phyloP scores from a whole-genome alignment of 1,140 invertebrate species.

The Eubasilissa regina region DNA sequence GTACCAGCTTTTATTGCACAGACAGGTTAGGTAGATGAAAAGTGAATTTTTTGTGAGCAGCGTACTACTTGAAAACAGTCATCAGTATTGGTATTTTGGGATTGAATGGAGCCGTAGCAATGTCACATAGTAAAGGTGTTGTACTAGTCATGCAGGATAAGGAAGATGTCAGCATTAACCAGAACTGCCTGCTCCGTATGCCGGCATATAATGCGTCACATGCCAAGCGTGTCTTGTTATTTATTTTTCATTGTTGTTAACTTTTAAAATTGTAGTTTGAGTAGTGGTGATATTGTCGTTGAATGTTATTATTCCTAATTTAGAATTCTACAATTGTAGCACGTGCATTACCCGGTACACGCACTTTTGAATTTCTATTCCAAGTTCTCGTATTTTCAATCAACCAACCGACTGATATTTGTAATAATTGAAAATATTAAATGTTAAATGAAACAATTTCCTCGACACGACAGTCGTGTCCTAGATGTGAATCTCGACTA shows the following conservation, averaged over 20 bases:
- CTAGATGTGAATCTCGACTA: neutral
- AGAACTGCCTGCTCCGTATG: conserved; percentile 13
- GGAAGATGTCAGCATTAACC: neutral
- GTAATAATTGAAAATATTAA: conserved; percentile 6
- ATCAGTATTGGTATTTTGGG: too few relatives aligned
- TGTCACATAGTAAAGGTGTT: neutral
- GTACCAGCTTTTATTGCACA: too few relatives aligned
- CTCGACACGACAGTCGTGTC: neutral
- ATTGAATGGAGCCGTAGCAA: too few relatives aligned
- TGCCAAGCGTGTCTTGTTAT: conserved; percentile 57
- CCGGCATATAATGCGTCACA: conserved; percentile 50
- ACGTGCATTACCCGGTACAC: conserved; percentile 8
- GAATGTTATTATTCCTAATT: conserved; percentile 45
- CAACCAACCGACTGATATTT: conserved; percentile 14
- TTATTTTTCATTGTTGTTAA: conserved; percentile 46
- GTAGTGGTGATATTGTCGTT: conserved; percentile 48
- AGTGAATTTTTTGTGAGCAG: too few relatives aligned
- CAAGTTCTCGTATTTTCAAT: conserved; percentile 4
- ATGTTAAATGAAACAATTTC: conserved; percentile 19
- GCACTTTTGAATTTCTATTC: neutral
- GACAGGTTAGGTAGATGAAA: too few relatives aligned
- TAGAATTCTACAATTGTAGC: conserved; percentile 26
- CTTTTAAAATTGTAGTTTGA: conserved; percentile 48
- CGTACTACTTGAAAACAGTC: too few relatives aligned
- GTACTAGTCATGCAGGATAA: conserved; percentile 28